Evolutionary conservation across 2,797 vertebrate species (phyloP).

Genomic region (Atherinosoma microstoma): DNA sequence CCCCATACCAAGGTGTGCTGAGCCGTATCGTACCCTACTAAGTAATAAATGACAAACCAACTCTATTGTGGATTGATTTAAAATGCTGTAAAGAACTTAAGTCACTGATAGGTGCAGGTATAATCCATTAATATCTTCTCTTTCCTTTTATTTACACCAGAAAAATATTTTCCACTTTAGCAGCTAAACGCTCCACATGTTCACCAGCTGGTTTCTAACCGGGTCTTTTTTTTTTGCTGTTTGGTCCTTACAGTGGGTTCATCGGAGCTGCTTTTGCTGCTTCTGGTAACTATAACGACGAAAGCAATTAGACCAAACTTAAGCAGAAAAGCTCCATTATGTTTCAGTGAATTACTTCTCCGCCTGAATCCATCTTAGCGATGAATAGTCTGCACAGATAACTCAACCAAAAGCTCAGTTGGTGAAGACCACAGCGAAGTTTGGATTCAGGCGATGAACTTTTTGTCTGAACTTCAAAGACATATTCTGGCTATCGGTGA

Average conservation of each 20-base stretch:
- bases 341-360: conserved; percentile 4
- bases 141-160: background rate
- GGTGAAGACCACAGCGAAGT: background rate
- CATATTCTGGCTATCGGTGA: conserved; percentile 68
- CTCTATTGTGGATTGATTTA: too few species aligned
- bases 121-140: background rate
- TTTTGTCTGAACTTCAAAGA: conserved; percentile 62
- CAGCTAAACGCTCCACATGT: conserved; percentile 4
- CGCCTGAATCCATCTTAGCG: background rate
- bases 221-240: background rate
- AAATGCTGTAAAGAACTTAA: too few species aligned
- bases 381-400: background rate
- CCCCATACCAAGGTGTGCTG: too few species aligned
- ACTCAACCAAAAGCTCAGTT: conserved; percentile 1
- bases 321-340: conserved; percentile 4
- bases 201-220: background rate
- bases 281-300: conserved; percentile 3
- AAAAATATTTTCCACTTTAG: background rate
- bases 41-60: too few species aligned
- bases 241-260: background rate
- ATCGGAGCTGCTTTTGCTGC: background rate
- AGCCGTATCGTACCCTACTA: too few species aligned
- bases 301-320: background rate
- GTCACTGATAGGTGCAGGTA: too few species aligned
- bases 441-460: conserved; percentile 63